Evolutionary conservation across 2,113 vertebrate species (phyloP), one percentile per base, ranked within the genome.

Genomic region (Sylvilagus bachmani): DNA sequence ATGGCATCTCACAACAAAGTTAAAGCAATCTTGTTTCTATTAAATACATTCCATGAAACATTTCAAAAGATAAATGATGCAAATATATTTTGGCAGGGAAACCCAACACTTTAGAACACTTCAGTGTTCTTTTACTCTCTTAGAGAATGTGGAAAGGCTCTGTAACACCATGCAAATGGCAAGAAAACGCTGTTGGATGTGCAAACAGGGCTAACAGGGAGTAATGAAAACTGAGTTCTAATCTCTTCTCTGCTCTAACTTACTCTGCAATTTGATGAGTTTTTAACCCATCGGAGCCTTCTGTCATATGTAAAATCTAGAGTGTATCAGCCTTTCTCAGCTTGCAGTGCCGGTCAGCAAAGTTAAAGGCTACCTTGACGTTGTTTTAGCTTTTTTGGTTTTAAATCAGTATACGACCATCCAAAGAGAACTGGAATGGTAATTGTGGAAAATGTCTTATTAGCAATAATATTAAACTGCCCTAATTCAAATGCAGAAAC

Each of bases 21-120:
- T 82, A 95, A 92, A 91, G 31, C 66, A 95, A 83, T 91, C 51
- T 91, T 95, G 79, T 82, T 93, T 93, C 79, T 89, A 70, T 92
- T 79, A 91, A 95, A 91, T 16, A 89, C 1, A 64, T 27, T 89
- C 69, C 31, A 75, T 67, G 22, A 93, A 95, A 95, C 66, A 6
- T 70, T 93, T 94, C 90, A 53, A 91, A 86, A 94, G 38, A 49
- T 84, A 95, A 96, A 96, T 70, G 38, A 95, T 49, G 19, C 53
- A 86, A 97, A 94, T 75, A 64, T 74, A 67, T 83, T 91, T 89
- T 89, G 87, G 84, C 90, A 89, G 31, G 19, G 11, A 89, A 7
- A 86, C 14, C 83, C 91, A 96, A 93, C 53, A 89, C 64, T 82
- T 91, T 53, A 74, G n/a, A 70, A 89, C 51, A 44, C 24, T 33